Percentiles rank a stretch among this genome's conserved stretches.
Conservation (phyloP, 2,113 vertebrate genomes). For the Corythaixoides concolor region DNA sequence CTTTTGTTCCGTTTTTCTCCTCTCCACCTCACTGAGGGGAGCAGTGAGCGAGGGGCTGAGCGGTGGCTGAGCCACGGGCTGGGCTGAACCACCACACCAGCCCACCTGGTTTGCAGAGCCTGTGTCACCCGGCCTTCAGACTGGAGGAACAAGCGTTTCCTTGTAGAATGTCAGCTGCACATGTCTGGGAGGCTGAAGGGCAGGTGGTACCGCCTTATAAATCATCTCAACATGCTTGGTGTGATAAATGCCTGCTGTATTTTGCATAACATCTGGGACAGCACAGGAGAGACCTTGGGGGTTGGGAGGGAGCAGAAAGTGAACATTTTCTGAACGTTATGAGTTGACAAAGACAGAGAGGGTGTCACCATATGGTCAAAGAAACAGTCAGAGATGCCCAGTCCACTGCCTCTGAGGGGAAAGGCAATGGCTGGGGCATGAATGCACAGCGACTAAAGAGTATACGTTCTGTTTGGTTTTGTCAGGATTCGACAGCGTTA, state of each 20-base stretch:
- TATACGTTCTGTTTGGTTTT: neutral
- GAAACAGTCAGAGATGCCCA: neutral
- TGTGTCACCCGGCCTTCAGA: neutral
- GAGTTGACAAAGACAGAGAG: conserved; percentile 39
- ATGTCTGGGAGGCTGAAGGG: conserved; percentile 54
- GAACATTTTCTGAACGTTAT: neutral
- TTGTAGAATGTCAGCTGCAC: conserved; percentile 27
- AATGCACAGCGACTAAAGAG: neutral
- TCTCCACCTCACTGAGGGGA: no score
- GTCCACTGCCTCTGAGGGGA: neutral
- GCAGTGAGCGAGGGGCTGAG: no score
- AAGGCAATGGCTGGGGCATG: neutral
- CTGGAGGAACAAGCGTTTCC: neutral
- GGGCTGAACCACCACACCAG: neutral
- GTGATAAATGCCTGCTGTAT: conserved; percentile 58
- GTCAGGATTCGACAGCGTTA: neutral
- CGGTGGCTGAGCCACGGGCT: no score
- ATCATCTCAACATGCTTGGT: conserved; percentile 55
- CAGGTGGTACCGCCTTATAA: conserved; percentile 62
- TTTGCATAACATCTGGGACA: conserved; percentile 68
- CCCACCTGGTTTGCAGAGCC: neutral
- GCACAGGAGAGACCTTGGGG: conserved; percentile 22
- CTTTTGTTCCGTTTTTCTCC: no score
- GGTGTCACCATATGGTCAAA: conserved; percentile 45
- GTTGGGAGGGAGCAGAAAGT: conserved; percentile 13